A percentile compares a stretch with the other conserved stretches of the same genome.
phyloP scores from a whole-genome alignment of 2,797 vertebrate species.

The Coluber constrictor region DNA sequence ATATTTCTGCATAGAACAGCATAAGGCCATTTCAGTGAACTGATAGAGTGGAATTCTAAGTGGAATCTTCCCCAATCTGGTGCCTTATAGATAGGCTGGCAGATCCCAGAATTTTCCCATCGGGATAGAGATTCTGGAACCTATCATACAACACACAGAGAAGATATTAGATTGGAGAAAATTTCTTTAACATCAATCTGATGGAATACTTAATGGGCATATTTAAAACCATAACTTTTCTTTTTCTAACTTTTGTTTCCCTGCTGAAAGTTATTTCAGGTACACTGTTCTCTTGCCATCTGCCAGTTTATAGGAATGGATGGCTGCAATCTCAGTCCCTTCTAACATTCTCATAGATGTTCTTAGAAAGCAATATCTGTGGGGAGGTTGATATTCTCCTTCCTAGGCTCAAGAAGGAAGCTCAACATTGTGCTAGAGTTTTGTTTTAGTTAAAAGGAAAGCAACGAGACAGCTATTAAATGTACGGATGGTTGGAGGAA shows the following conservation, averaged over 20 bases:
- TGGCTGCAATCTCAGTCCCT: conserved; percentile 2
- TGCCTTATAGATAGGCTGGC: not conserved
- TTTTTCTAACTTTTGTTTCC: not conserved
- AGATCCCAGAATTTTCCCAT: not conserved
- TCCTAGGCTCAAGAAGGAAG: not conserved
- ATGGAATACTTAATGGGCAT: not conserved
- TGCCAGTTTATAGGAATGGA: not conserved
- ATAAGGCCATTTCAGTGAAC: not conserved
- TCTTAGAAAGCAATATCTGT: not conserved
- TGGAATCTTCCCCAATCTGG: not conserved
- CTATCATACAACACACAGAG: not conserved
- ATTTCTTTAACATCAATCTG: not conserved
- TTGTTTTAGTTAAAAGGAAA: conserved; percentile 17
- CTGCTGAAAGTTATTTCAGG: not conserved
- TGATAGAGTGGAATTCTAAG: not conserved
- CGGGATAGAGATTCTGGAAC: not conserved
- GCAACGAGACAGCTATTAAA: not conserved
- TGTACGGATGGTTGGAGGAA: conserved; percentile 3
- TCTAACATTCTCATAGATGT: conserved; percentile 7
- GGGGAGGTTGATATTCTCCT: not conserved
- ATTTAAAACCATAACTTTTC: not conserved
- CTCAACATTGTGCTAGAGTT: not conserved
- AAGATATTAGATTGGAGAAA: not conserved
- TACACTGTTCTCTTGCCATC: not conserved
- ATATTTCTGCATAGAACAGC: not conserved